phyloP scores from a whole-genome alignment of 2,888 invertebrate genomes.

The Myathropa florea region DNA sequence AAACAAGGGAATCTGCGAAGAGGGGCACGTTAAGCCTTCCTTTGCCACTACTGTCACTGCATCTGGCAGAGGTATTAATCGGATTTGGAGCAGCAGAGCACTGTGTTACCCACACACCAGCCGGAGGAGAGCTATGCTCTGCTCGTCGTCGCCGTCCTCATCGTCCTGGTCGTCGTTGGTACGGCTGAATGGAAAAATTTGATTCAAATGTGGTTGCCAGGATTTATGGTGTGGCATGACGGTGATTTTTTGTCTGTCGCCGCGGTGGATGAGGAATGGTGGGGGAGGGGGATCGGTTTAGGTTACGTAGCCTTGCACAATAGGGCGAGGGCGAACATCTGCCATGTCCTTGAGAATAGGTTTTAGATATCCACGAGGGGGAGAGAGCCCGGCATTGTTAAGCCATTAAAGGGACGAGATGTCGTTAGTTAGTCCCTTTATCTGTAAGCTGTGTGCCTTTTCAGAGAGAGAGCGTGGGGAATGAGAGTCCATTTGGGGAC shows the following conservation, averaged over 20 bases:
- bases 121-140: background rate
- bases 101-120: slow-evolving; percentile 20
- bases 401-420: background rate
- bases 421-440: background rate
- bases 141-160: too few species aligned
- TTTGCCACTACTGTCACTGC: slow-evolving; percentile 56
- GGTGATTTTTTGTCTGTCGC: slow-evolving; percentile 21
- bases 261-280: background rate
- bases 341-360: slow-evolving; percentile 21
- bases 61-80: slow-evolving; percentile 66
- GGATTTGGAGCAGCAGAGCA: slow-evolving; percentile 52
- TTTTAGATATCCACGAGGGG: background rate
- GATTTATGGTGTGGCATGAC: slow-evolving; percentile 47
- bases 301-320: background rate
- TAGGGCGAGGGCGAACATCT: slow-evolving; percentile 6
- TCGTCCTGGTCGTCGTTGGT: background rate
- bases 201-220: slow-evolving; percentile 56
- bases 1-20: background rate
- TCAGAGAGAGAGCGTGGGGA: background rate
- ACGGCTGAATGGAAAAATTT: slow-evolving; percentile 24
- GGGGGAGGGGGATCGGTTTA: background rate
- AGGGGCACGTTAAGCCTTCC: slow-evolving; percentile 19
- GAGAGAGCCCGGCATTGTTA: background rate
- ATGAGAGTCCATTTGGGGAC: background rate
- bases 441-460: background rate